Base-by-base conservation (phyloP, 1,140 invertebrate genomes). In the Cydia pomonella region DNA sequence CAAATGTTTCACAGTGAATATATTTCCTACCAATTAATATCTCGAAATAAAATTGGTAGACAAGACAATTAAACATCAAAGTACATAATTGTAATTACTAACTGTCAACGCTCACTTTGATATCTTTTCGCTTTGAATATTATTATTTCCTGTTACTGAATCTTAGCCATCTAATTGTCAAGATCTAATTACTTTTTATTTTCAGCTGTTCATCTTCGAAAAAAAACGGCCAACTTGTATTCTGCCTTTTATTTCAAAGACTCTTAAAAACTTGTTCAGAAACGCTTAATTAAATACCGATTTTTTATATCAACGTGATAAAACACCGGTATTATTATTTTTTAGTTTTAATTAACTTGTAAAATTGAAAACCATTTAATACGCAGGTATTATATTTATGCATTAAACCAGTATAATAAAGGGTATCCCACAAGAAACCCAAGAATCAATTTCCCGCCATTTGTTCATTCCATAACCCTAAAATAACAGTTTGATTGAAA, bases 1-100 rank as follows among this genome's bases (percentile, higher is more conserved):
- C 0, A 41, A 10, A 41, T n/a, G 16, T 50, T 50, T 18, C 16
- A 50, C 16, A 7, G 27, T 9, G 10, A 38, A 44, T 25, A 16
- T 66, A 66, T 66, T 66, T 66, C 63, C 27, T 0, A 1, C 13
- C 25, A 66, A 69, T 69, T 69, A 38, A 69, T 69, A 69, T 41
- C 3, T 6, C 7, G n/a, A 69, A 33, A 66, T 66, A 66, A 33
- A 69, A 69, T 69, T 69, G 16, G 27, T 41, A 29, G 29, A n/a
- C 29, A 5, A 9, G 29, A 38, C 9, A 41, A 41, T 38, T 41
- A 69, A 59, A 69, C 64, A 69, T 69, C 64, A 69, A 69, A 69
- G 64, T 10, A 18, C 13, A 1, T 29, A 66, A 18, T 66, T 29
- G 10, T 66, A 29, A 66, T 69, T 69, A 69, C 16, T 18, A 33